A percentile compares a stretch with the other conserved stretches of the same genome.
phyloP scores from a whole-genome alignment of 2,797 vertebrate genomes.

The Enteromius afrohamiltoni region DNA sequence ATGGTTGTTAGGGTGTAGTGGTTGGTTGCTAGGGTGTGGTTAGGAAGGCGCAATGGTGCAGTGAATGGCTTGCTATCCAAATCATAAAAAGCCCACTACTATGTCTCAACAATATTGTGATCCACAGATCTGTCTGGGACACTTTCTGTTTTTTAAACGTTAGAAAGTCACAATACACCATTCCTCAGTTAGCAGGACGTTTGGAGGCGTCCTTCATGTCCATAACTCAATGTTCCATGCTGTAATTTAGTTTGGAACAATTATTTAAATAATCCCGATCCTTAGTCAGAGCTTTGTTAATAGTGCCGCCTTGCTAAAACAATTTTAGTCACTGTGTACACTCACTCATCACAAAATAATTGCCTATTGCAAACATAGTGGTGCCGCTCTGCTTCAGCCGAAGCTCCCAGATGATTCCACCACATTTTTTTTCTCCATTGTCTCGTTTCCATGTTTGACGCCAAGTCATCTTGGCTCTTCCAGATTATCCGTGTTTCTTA shows the following conservation, averaged over 20 bases:
- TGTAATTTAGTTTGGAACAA: neutral
- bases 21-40: conserved; percentile 11
- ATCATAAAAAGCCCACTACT: neutral
- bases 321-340: neutral
- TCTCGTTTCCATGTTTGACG: conserved; percentile 17
- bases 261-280: neutral
- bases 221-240: neutral
- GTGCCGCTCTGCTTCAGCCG: neutral
- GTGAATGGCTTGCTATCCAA: neutral
- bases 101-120: neutral
- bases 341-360: neutral
- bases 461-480: neutral
- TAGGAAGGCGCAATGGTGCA: neutral
- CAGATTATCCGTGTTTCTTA: neutral
- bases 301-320: conserved; percentile 8
- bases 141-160: no score
- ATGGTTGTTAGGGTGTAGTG: conserved; percentile 2
- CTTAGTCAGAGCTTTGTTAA: conserved; percentile 12
- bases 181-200: neutral
- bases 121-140: no score
- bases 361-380: neutral
- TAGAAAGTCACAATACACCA: neutral
- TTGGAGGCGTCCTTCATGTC: neutral
- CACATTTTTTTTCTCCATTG: neutral
- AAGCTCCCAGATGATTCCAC: conserved; percentile 4